phyloP scores from a whole-genome alignment of 2,113 vertebrate genomes.

The Cyprinus carpio region DNA sequence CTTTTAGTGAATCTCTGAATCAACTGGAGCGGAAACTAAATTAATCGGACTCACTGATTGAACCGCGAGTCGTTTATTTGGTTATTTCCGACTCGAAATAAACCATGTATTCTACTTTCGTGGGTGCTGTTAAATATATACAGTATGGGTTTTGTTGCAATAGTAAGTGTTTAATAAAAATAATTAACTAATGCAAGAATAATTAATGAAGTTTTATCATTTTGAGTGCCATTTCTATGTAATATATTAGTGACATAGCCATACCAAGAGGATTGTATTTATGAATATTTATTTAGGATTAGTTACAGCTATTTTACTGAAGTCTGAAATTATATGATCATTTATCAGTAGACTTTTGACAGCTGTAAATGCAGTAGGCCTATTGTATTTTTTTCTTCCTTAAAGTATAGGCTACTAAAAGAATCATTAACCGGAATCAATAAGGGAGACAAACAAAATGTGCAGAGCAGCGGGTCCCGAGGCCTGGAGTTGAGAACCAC shows the following conservation, averaged over 20 bases:
- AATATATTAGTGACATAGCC: background rate
- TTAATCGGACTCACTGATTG: background rate
- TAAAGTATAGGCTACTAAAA: background rate
- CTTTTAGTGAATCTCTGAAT: background rate
- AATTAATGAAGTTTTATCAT: background rate
- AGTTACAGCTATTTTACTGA: background rate
- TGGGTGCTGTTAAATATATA: background rate
- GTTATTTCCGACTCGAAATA: background rate
- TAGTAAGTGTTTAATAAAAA: background rate
- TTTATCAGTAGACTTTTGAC: background rate
- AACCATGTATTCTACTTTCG: background rate
- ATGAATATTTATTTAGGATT: background rate
- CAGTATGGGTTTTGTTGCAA: background rate
- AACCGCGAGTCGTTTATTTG: background rate
- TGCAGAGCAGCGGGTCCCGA: no score
- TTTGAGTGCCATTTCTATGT: no score
- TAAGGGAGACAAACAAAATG: no score
- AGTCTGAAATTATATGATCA: background rate
- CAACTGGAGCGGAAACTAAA: background rate
- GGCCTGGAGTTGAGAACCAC: no score
- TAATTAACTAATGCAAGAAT: background rate
- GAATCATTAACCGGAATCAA: background rate
- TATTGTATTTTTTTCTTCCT: no score
- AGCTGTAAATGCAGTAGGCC: background rate
- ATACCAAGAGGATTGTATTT: background rate